Percentiles rank a stretch among this genome's conserved stretches.
These are phyloP conservation scores for Oscheius sp. DNA, from an alignment of 2,888 invertebrate species.

Conservation along the genomic window DNA sequence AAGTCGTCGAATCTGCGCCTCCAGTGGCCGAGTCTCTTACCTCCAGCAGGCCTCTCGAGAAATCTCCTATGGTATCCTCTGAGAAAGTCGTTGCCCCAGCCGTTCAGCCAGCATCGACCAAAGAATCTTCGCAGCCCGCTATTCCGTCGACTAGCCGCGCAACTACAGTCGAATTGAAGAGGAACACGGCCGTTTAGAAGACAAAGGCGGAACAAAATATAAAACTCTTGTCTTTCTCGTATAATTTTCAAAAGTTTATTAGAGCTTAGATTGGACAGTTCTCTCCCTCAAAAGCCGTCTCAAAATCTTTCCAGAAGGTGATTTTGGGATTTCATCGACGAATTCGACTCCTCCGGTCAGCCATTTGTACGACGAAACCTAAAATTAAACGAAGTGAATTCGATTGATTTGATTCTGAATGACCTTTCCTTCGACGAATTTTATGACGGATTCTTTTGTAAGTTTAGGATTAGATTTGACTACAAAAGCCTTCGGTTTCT, in stretches of 20 bases:
- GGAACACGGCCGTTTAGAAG: not conserved
- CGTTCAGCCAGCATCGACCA: too few species aligned
- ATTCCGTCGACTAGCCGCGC: not conserved
- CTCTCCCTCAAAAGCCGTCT: slow-evolving; percentile 73
- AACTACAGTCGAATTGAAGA: not conserved
- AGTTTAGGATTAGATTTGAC: slow-evolving; percentile 18
- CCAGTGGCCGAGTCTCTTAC: too few species aligned
- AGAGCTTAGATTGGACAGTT: slow-evolving; percentile 2
- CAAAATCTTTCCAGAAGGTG: slow-evolving; percentile 81
- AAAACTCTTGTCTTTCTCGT: too few species aligned
- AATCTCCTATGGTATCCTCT: too few species aligned
- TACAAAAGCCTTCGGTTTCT: slow-evolving; percentile 30
- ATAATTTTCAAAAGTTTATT: too few species aligned
- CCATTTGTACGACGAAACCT: slow-evolving; percentile 82
- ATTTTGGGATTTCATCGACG: slow-evolving; percentile 79
- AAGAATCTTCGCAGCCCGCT: not conserved
- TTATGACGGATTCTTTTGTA: slow-evolving; percentile 14
- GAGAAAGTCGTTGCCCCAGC: too few species aligned
- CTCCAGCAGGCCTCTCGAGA: too few species aligned
- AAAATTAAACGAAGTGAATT: slow-evolving; percentile 71
- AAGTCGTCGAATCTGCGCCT: too few species aligned
- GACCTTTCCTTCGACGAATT: slow-evolving; percentile 25
- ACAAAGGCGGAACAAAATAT: too few species aligned
- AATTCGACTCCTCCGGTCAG: slow-evolving; percentile 79
- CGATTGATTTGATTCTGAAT: not conserved